A percentile compares a stretch with the other conserved stretches of the same genome.
Evolutionary conservation across 2,888 invertebrate genomes (phyloP).

Genomic region (Acleris holmiana): DNA sequence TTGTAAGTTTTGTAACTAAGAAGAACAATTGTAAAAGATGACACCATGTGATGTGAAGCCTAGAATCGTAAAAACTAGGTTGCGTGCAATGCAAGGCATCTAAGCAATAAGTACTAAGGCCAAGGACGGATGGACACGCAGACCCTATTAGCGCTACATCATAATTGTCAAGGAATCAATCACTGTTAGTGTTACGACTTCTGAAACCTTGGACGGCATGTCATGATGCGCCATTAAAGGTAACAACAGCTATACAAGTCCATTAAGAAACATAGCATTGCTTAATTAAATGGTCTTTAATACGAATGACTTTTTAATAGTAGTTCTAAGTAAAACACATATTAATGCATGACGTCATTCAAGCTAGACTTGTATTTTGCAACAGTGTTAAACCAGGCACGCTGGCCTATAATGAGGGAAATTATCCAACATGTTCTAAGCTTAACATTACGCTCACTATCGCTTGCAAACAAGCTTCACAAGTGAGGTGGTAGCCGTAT

Average conservation of each 20-base stretch:
- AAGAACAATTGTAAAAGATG: background rate
- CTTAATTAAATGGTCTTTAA: constrained; percentile 17
- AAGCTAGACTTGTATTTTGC: constrained; percentile 11
- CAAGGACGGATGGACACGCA: constrained; percentile 66
- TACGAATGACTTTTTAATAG: constrained; percentile 30
- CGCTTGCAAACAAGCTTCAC: constrained; percentile 3
- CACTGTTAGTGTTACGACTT: constrained; percentile 37
- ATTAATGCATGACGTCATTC: constrained; percentile 6
- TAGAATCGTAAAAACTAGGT: constrained; percentile 24
- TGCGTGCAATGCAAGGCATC: constrained; percentile 44
- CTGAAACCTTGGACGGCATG: constrained; percentile 2
- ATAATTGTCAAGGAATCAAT: constrained; percentile 51
- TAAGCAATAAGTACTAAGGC: constrained; percentile 56
- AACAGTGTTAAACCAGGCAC: constrained; percentile 17
- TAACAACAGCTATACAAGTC: background rate
- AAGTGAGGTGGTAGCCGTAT: too few relatives aligned
- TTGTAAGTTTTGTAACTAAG: constrained; percentile 1
- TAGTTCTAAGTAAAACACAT: background rate
- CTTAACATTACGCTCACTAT: constrained; percentile 15
- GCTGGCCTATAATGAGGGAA: constrained; percentile 19
- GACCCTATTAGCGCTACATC: constrained; percentile 55
- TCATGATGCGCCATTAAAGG: background rate
- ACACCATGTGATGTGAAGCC: constrained; percentile 5
- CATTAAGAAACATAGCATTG: constrained; percentile 8
- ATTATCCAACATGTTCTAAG: constrained; percentile 30